Percentiles rank a stretch among this genome's conserved stretches.
phyloP scores from a whole-genome alignment of 2,113 vertebrate genomes.

The Arvicanthis niloticus region DNA sequence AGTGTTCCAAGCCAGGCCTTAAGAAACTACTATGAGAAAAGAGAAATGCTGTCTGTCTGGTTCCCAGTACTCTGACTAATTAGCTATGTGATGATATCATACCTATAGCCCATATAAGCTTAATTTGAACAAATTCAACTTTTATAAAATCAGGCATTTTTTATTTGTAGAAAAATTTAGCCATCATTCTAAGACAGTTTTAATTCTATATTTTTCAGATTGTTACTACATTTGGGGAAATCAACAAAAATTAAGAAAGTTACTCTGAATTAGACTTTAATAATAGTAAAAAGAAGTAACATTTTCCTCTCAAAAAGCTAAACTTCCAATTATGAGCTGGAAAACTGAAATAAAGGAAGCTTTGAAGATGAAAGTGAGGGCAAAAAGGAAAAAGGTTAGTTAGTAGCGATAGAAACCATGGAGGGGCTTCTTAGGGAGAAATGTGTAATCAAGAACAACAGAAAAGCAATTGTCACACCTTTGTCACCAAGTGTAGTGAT shows the following conservation, averaged over 20 bases:
- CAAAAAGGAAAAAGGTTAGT: not conserved
- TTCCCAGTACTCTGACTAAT: not conserved
- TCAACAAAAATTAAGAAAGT: conserved; percentile 19
- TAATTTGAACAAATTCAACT: not conserved
- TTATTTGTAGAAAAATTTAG: not conserved
- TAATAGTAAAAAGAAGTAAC: not conserved
- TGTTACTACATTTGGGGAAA: not conserved
- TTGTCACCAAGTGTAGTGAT: not conserved
- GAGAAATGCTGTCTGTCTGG: not conserved
- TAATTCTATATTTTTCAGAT: not conserved
- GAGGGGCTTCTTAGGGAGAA: too few species aligned
- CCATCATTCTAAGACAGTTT: not conserved
- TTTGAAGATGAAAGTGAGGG: not conserved
- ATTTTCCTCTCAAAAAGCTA: conserved; percentile 11
- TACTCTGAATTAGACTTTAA: conserved; percentile 20
- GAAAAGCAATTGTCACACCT: not conserved
- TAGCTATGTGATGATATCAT: not conserved
- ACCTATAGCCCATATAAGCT: not conserved
- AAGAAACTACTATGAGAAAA: not conserved
- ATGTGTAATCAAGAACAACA: not conserved
- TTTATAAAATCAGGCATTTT: not conserved
- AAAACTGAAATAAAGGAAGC: not conserved
- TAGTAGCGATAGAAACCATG: not conserved
- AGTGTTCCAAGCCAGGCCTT: not conserved
- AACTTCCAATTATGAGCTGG: not conserved